Percentiles rank a stretch among this genome's conserved stretches.
These are phyloP conservation scores for Temnothorax curvispinosus DNA, from an alignment of 1,140 invertebrate genomes.

Conservation along the genomic window DNA sequence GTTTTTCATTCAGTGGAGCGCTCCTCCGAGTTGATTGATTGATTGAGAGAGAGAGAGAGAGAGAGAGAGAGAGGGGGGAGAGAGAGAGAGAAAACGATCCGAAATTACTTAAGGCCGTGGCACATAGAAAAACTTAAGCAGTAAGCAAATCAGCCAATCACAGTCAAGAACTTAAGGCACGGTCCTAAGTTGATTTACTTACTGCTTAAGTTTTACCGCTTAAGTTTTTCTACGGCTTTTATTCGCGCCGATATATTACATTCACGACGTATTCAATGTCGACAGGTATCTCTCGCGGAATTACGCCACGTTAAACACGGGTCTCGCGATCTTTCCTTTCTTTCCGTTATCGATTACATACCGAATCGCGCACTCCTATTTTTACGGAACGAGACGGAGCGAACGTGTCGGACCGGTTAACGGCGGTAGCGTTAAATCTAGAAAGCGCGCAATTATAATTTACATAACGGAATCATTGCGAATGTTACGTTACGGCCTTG, in stretches of 20 bases:
- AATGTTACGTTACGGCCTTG: conserved; percentile 63
- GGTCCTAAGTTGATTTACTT: too few relatives aligned
- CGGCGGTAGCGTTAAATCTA: not conserved
- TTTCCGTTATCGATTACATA: not conserved
- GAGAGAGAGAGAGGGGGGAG: not conserved
- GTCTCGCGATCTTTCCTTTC: not conserved
- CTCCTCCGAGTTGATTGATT: not conserved
- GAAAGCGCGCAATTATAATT: conserved; percentile 38
- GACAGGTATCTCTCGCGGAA: not conserved
- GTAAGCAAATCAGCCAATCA: too few relatives aligned
- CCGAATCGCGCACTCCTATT: not conserved
- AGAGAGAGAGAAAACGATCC: not conserved
- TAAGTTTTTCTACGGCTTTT: too few relatives aligned
- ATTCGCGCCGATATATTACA: not conserved
- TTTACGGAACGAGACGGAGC: not conserved
- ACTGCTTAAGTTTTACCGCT: too few relatives aligned
- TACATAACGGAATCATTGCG: conserved; percentile 55
- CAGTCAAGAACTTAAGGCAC: too few relatives aligned
- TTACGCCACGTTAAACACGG: not conserved
- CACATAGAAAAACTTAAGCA: too few relatives aligned
- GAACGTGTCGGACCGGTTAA: conserved; percentile 5
- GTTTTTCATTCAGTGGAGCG: not conserved
- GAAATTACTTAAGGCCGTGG: not conserved
- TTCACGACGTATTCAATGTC: conserved; percentile 9
- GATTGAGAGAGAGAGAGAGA: not conserved